A percentile compares a stretch with the other conserved stretches of the same genome.
These are phyloP conservation scores for Capitella teleta DNA, from an alignment of 1,140 invertebrate species.

Conservation along the genomic window DNA sequence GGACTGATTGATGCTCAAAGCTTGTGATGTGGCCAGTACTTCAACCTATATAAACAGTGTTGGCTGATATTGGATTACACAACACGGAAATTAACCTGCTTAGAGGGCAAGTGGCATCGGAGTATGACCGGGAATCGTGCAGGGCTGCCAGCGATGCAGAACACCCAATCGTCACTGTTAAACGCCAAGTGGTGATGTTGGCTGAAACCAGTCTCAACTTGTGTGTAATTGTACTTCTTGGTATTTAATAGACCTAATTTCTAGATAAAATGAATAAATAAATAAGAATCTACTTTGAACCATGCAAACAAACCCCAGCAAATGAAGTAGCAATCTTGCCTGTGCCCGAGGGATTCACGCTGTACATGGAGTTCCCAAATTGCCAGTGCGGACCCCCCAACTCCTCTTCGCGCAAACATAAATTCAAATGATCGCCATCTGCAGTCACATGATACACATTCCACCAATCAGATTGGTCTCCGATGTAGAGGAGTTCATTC, in stretches of 20 bases:
- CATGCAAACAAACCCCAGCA: slow-evolving; percentile 12
- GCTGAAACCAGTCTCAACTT: slow-evolving; percentile 22
- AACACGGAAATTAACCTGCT: too few relatives aligned
- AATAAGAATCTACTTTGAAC: not conserved
- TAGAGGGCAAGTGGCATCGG: too few relatives aligned
- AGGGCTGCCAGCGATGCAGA: slow-evolving; percentile 24
- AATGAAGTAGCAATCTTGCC: slow-evolving; percentile 16
- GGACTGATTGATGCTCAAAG: slow-evolving; percentile 18
- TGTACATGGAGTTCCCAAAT: slow-evolving; percentile 25
- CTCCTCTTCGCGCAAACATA: slow-evolving; percentile 20
- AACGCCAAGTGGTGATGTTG: slow-evolving; percentile 16
- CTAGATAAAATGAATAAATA: slow-evolving; percentile 12
- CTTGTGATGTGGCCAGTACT: slow-evolving; percentile 21
- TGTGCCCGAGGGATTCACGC: slow-evolving; percentile 19
- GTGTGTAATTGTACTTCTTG: slow-evolving; percentile 18
- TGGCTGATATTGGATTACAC: too few relatives aligned
- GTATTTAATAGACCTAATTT: slow-evolving; percentile 23
- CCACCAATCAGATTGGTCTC: slow-evolving; percentile 39
- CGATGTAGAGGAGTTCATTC: slow-evolving; percentile 30
- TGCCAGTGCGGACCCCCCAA: slow-evolving; percentile 31
- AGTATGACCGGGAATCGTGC: slow-evolving; percentile 19
- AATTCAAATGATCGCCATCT: slow-evolving; percentile 25
- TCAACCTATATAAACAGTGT: too few relatives aligned
- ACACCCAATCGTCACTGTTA: slow-evolving; percentile 17
- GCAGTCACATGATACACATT: slow-evolving; percentile 32